Evolutionary conservation across 1,140 invertebrate genomes (phyloP).

Genomic region (Marisa cornuarietis): DNA sequence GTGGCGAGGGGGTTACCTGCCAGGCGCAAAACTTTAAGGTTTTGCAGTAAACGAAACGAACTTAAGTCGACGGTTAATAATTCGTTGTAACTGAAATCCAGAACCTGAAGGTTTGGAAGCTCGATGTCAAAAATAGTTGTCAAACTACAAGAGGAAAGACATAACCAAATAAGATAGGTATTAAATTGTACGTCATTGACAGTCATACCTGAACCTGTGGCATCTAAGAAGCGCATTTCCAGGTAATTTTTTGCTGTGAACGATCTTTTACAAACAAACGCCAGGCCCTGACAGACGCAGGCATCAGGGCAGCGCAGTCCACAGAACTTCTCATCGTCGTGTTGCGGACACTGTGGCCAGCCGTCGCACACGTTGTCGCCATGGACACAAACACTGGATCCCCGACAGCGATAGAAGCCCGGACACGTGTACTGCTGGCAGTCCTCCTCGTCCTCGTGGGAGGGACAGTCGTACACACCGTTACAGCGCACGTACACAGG

Average conservation of each 20-base stretch:
- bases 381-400: conserved; percentile 15
- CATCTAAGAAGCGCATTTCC: background rate
- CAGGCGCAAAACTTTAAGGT: conserved; percentile 10
- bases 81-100: conserved; percentile 24
- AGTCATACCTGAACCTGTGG: conserved; percentile 3
- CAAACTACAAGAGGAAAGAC: conserved; percentile 1
- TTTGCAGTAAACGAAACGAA: conserved; percentile 1
- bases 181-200: background rate
- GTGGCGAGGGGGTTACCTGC: conserved; percentile 1
- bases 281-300: conserved; percentile 17
- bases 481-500: conserved; percentile 7
- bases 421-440: conserved; percentile 20
- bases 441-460: conserved; percentile 3
- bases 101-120: background rate
- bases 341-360: conserved; percentile 22
- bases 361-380: conserved; percentile 16
- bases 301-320: conserved; percentile 35
- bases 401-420: conserved; percentile 18
- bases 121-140: background rate
- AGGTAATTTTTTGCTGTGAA: background rate
- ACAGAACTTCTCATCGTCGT: conserved; percentile 27
- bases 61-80: background rate
- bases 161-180: background rate
- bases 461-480: conserved; percentile 12
- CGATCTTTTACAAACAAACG: conserved; percentile 6